Percentiles rank a stretch among this genome's conserved stretches.
Evolutionary conservation across 2,113 vertebrate species (phyloP).

Genomic region (Scortum barcoo): DNA sequence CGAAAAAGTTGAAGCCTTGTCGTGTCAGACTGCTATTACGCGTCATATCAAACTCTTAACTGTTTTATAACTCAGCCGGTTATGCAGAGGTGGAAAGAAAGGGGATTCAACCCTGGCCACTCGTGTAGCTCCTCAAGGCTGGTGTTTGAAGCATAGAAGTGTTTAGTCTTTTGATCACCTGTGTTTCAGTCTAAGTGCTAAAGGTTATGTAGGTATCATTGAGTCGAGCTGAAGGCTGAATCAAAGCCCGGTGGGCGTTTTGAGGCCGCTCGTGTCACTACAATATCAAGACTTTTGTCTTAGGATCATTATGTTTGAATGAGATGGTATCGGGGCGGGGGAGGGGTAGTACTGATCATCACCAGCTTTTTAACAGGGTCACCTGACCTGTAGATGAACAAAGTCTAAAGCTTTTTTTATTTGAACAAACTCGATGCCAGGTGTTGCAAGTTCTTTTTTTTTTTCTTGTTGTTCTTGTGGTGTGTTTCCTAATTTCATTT

Average conservation of each 20-base stretch:
- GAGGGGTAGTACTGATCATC: conserved; percentile 72
- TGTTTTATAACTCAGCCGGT: conserved; percentile 17
- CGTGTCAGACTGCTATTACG: not conserved
- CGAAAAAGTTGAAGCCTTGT: conserved; percentile 29
- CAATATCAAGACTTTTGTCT: conserved; percentile 43
- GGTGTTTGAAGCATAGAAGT: conserved; percentile 34
- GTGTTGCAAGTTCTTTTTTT: conserved; percentile 53
- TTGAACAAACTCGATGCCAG: conserved; percentile 78
- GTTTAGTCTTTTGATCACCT: conserved; percentile 14
- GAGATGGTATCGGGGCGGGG: not conserved
- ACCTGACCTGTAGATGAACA: conserved; percentile 78
- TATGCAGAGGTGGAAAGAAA: conserved; percentile 42
- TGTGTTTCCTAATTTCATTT: conserved; percentile 71
- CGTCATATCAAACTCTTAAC: conserved; percentile 54
- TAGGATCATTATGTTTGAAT: conserved; percentile 7
- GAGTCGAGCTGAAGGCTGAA: conserved; percentile 1
- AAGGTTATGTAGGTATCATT: conserved; percentile 12
- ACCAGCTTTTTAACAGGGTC: conserved; percentile 79
- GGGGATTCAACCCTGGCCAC: conserved; percentile 44
- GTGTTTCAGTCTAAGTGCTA: conserved; percentile 45
- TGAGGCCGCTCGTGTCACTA: conserved; percentile 8
- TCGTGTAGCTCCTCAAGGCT: conserved; percentile 59
- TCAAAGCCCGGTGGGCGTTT: conserved; percentile 2
- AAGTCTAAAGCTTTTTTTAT: conserved; percentile 68
- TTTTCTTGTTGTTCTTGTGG: conserved; percentile 53